Conservation (phyloP, 2,113 vertebrate genomes). For the Cepphus grylle region DNA sequence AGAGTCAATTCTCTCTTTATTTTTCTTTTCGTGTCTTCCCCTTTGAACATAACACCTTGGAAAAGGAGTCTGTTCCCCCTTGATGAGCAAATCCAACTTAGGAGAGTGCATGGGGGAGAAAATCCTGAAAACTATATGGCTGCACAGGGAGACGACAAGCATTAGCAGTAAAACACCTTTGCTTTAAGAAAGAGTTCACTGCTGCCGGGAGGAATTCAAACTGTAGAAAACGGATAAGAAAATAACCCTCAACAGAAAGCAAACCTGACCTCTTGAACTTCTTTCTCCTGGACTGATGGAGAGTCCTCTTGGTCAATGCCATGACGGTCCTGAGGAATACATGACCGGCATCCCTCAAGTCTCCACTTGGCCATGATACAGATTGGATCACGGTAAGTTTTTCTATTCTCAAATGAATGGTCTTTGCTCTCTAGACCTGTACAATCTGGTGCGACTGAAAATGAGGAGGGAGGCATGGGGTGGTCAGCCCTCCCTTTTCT, state of each 20-base stretch:
- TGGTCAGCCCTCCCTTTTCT: not conserved
- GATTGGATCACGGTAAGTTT: not conserved
- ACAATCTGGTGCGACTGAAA: not conserved
- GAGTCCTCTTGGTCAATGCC: not conserved
- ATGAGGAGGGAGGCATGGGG: not conserved
- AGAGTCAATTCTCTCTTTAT: not conserved
- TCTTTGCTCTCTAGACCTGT: not conserved
- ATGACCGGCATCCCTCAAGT: not conserved
- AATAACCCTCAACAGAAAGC: not conserved
- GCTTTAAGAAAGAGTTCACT: not conserved
- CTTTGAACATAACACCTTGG: not conserved
- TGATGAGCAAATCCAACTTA: not conserved
- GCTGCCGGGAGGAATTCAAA: not conserved
- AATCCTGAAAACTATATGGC: not conserved
- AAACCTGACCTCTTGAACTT: not conserved
- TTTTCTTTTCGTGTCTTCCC: not conserved
- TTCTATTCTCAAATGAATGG: not conserved
- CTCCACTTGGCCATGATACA: not conserved
- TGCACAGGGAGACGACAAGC: not conserved
- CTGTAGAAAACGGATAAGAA: not conserved
- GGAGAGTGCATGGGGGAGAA: not conserved
- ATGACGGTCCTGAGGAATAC: not conserved
- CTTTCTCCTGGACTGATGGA: not conserved
- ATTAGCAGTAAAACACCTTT: not conserved
- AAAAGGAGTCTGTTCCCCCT: not conserved